Evolutionary conservation across 2,888 invertebrate species (phyloP).

Genomic region (Hemaris fuciformis): DNA sequence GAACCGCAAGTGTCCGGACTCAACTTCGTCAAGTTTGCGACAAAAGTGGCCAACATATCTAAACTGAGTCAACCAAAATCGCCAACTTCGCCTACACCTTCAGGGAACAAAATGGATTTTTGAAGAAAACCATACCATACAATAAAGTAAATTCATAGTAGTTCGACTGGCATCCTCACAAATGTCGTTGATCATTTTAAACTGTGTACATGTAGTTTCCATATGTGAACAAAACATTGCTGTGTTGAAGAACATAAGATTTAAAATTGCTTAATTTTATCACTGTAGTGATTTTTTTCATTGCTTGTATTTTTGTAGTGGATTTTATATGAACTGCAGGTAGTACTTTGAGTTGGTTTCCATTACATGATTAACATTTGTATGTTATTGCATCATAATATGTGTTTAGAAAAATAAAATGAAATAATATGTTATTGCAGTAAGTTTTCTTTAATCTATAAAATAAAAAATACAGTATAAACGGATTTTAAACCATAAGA

Average conservation of each 20-base stretch:
- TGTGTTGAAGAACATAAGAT: no score
- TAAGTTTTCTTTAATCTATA: conserved; percentile 81
- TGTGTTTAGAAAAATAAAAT: neutral
- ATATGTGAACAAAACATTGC: no score
- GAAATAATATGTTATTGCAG: conserved; percentile 44
- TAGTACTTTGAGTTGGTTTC: neutral
- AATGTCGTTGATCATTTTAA: no score
- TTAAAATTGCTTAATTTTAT: neutral
- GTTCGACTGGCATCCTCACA: no score
- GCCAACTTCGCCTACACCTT: conserved; percentile 61
- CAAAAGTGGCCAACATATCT: conserved; percentile 67
- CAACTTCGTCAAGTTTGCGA: conserved; percentile 71
- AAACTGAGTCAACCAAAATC: conserved; percentile 65
- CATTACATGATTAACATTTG: neutral
- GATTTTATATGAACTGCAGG: neutral
- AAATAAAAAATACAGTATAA: conserved; percentile 81
- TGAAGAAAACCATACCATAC: no score
- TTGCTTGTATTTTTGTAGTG: neutral
- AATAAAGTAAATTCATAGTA: no score
- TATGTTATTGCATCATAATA: neutral
- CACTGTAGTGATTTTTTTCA: no score
- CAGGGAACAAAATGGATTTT: conserved; percentile 63
- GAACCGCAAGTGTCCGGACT: conserved; percentile 64
- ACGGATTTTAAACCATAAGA: conserved; percentile 81
- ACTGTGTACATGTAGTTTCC: no score